Percentiles rank a stretch among this genome's conserved stretches.
These are phyloP conservation scores for Etheostoma perlongum DNA, from an alignment of 2,797 vertebrate genomes.

Conservation along the genomic window DNA sequence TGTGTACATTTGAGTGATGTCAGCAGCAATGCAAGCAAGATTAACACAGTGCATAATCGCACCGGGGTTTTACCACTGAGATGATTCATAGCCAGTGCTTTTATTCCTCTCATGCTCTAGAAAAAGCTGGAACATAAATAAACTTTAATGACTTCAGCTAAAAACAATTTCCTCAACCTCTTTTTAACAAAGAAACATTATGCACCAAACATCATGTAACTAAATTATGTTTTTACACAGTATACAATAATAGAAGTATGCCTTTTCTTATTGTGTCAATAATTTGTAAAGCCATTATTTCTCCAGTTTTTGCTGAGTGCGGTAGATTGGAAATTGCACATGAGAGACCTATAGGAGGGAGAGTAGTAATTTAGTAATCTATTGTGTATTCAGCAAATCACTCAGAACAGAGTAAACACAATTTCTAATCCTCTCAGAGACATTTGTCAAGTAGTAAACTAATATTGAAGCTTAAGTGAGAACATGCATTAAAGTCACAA, in stretches of 20 bases:
- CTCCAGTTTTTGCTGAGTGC: slow-evolving; percentile 6
- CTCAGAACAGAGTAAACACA: slow-evolving; percentile 26
- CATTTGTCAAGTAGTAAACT: slow-evolving; percentile 4
- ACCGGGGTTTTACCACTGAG: neutral
- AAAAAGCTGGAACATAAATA: slow-evolving; percentile 30
- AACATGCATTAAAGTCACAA: neutral
- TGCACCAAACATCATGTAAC: neutral
- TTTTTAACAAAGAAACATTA: slow-evolving; percentile 5
- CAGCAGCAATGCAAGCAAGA: slow-evolving; percentile 26
- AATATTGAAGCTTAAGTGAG: neutral
- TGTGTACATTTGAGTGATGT: slow-evolving; percentile 3
- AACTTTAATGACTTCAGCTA: slow-evolving; percentile 27
- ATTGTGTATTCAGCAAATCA: slow-evolving; percentile 14
- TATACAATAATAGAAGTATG: neutral
- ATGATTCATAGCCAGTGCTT: slow-evolving; percentile 25
- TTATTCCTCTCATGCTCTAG: slow-evolving; percentile 27
- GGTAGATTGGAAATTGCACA: slow-evolving; percentile 26
- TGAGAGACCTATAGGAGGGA: neutral
- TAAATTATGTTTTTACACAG: slow-evolving; percentile 1
- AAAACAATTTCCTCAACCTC: slow-evolving; percentile 20
- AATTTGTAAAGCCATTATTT: slow-evolving; percentile 8
- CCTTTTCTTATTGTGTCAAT: neutral
- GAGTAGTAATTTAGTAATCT: neutral
- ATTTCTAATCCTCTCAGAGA: slow-evolving; percentile 28
- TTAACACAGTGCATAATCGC: slow-evolving; percentile 22